Conservation (phyloP, 2,888 invertebrate genomes). For the Dryococelus australis region DNA sequence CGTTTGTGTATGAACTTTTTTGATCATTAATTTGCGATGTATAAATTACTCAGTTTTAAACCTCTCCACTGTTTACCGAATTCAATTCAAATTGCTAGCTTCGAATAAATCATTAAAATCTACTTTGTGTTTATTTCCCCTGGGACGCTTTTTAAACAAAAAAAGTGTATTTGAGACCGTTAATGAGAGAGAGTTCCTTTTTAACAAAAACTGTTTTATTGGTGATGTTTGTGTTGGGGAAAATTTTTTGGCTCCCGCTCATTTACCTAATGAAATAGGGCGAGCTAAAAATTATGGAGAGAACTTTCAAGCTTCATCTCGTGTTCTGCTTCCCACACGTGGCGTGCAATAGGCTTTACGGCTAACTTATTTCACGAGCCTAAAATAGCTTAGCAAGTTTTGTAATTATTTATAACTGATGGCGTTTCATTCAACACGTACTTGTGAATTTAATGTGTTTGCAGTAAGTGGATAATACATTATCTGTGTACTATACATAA, state of each 20-base stretch:
- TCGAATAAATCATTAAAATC: background rate
- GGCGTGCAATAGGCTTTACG: too few species aligned
- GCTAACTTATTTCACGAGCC: too few species aligned
- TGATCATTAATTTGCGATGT: background rate
- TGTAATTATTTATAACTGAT: too few species aligned
- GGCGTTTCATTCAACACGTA: too few species aligned
- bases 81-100: conserved; percentile 8
- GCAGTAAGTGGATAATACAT: too few species aligned
- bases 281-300: background rate
- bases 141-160: background rate
- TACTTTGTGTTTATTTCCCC: background rate
- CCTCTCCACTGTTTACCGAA: background rate
- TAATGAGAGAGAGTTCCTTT: background rate
- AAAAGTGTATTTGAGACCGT: background rate
- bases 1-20: too few species aligned
- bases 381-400: too few species aligned
- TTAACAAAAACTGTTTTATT: background rate
- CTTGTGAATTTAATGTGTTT: too few species aligned
- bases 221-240: background rate
- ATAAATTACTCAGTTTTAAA: background rate
- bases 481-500: too few species aligned
- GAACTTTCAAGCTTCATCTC: background rate
- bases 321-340: background rate
- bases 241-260: background rate
- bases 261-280: background rate